A percentile compares a stretch with the other conserved stretches of the same genome.
Conservation (phyloP, 2,888 invertebrate species). For the Leuctra nigra region DNA sequence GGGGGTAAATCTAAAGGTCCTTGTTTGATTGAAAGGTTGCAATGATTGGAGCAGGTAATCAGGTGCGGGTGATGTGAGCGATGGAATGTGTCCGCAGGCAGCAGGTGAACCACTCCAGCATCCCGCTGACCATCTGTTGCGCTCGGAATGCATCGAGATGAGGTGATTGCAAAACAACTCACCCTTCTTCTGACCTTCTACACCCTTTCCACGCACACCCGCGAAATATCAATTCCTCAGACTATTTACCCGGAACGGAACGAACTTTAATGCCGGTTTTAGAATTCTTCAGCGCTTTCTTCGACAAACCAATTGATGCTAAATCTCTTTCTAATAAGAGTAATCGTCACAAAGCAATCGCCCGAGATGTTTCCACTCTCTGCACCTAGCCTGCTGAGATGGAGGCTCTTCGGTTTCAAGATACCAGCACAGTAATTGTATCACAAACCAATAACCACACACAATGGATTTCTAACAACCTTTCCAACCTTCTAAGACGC, state of each 20-base stretch:
- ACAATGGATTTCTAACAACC: constrained; percentile 1
- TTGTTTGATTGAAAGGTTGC: no score
- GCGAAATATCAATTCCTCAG: background rate
- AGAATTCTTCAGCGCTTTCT: background rate
- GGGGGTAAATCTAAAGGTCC: no score
- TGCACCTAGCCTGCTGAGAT: constrained; percentile 5
- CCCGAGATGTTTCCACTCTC: no score
- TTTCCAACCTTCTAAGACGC: background rate
- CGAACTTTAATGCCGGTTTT: background rate
- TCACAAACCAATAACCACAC: constrained; percentile 14
- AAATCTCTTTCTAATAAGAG: constrained; percentile 6
- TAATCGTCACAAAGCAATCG: background rate
- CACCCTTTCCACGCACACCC: background rate
- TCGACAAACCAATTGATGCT: constrained; percentile 1
- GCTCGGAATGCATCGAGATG: no score
- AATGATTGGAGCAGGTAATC: no score
- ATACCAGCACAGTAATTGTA: constrained; percentile 7
- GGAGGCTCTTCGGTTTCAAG: background rate
- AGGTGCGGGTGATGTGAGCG: no score
- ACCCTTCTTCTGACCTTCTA: background rate
- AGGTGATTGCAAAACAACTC: no score
- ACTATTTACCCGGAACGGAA: constrained; percentile 11
- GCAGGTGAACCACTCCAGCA: no score
- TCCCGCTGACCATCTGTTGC: no score
- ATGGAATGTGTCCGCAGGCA: no score